Evolutionary conservation across 2,797 vertebrate genomes (phyloP).

Genomic region (Anisognathus igniventris): DNA sequence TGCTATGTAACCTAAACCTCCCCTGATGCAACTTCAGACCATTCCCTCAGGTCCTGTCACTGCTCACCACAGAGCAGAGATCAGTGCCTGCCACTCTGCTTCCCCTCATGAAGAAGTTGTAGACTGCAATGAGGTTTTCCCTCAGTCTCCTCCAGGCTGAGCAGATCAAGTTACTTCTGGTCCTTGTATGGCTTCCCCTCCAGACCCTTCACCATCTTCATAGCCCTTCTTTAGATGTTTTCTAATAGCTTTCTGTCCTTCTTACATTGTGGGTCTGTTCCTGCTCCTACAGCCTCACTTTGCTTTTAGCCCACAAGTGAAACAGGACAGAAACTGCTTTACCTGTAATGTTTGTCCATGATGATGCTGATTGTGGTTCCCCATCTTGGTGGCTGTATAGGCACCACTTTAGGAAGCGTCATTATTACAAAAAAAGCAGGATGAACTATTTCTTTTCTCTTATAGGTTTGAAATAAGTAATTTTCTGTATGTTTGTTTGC

Average conservation of each 20-base stretch:
- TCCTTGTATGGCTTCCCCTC: not conserved
- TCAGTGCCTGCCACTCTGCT: not conserved
- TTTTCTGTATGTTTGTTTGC: not conserved
- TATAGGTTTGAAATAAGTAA: not conserved
- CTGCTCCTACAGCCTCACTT: not conserved
- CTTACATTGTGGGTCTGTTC: not conserved
- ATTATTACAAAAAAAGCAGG: not conserved
- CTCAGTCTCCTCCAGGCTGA: not conserved
- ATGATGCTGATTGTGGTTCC: not conserved
- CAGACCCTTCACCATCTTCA: not conserved
- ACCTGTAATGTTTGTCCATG: not conserved
- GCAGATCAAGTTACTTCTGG: fast-evolving
- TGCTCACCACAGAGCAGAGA: not conserved
- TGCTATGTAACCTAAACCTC: not conserved
- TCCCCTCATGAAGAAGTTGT: fast-evolving
- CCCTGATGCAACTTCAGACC: not conserved
- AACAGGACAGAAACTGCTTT: not conserved
- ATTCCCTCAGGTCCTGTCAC: fast-evolving
- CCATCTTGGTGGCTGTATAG: not conserved
- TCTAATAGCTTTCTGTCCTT: not conserved
- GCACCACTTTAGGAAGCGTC: not conserved
- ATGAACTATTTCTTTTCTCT: not conserved
- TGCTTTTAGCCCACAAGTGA: not conserved
- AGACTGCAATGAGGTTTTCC: fast-evolving
- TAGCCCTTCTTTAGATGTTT: not conserved